Percentiles rank a stretch among this genome's conserved stretches.
Evolutionary conservation across 2,888 invertebrate species (phyloP).

Genomic region (Eupithecia centaureata): DNA sequence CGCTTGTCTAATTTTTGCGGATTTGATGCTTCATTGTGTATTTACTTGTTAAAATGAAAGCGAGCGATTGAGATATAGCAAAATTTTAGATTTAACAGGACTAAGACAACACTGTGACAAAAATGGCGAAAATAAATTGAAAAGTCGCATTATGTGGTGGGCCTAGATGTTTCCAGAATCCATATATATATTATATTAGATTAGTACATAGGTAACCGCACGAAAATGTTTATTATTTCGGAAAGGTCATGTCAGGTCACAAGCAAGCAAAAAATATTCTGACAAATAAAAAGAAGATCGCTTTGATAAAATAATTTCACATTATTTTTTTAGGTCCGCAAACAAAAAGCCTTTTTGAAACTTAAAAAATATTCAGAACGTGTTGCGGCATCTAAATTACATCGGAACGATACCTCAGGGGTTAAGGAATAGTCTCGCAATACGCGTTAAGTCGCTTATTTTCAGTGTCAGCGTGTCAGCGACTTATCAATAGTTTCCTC

Average conservation of each 20-base stretch:
- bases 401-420: constrained; percentile 41
- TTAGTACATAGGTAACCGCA: too few relatives aligned
- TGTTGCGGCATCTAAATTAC: constrained; percentile 44
- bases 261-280: not conserved
- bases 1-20: constrained; percentile 77
- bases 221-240: not conserved
- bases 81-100: too few relatives aligned
- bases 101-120: too few relatives aligned
- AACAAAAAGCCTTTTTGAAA: constrained; percentile 26
- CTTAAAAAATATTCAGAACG: constrained; percentile 44
- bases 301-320: not conserved
- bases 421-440: constrained; percentile 11
- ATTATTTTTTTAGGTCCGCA: not conserved
- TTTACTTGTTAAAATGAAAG: constrained; percentile 47
- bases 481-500: not conserved
- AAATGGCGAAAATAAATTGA: too few relatives aligned
- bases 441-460: not conserved
- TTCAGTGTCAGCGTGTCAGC: not conserved
- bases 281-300: not conserved
- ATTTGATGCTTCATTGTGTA: constrained; percentile 71
- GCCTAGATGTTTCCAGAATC: too few relatives aligned
- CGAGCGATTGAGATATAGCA: not conserved
- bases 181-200: too few relatives aligned
- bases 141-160: too few relatives aligned
- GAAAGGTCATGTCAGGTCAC: not conserved